A percentile compares a stretch with the other conserved stretches of the same genome.
Conservation (phyloP, 1,140 invertebrate species). For the Zelostemma sp. region DNA sequence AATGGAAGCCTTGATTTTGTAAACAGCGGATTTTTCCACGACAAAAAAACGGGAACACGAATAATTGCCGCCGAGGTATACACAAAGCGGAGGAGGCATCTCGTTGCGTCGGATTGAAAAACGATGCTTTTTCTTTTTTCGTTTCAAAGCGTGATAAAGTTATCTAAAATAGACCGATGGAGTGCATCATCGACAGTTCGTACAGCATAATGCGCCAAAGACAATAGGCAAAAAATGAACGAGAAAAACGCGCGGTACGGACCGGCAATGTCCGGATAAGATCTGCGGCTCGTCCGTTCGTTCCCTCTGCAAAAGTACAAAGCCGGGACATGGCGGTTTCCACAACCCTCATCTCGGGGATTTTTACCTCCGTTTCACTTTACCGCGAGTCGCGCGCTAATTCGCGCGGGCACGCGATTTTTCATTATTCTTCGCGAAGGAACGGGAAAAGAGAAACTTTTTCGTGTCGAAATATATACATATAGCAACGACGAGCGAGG, state of each 20-base stretch:
- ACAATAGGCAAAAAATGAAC: constrained; percentile 30
- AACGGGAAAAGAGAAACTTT: constrained; percentile 26
- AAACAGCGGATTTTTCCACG: too few relatives aligned
- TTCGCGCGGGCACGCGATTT: constrained; percentile 23
- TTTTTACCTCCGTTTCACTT: constrained; percentile 19
- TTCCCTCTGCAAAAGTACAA: constrained; percentile 29
- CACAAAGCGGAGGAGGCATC: background rate
- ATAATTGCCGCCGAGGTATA: too few relatives aligned
- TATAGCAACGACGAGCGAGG: background rate
- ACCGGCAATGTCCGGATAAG: constrained; percentile 37
- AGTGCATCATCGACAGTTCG: constrained; percentile 17
- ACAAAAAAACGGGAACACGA: too few relatives aligned
- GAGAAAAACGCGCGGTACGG: constrained; percentile 23
- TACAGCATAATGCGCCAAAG: constrained; percentile 21
- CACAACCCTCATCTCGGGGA: constrained; percentile 21
- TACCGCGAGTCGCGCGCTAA: constrained; percentile 18
- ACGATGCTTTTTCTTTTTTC: too few relatives aligned
- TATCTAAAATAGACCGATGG: constrained; percentile 3
- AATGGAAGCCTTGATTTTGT: too few relatives aligned
- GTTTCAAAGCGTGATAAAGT: constrained; percentile 11
- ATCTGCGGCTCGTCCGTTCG: constrained; percentile 29
- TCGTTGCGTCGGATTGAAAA: constrained; percentile 9
- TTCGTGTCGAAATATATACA: constrained; percentile 28
- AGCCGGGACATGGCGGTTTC: constrained; percentile 26
- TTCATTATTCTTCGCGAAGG: constrained; percentile 23